Conservation (phyloP, 53 echinoderm and acorn worm genomes). For the Stichopus horrens region DNA sequence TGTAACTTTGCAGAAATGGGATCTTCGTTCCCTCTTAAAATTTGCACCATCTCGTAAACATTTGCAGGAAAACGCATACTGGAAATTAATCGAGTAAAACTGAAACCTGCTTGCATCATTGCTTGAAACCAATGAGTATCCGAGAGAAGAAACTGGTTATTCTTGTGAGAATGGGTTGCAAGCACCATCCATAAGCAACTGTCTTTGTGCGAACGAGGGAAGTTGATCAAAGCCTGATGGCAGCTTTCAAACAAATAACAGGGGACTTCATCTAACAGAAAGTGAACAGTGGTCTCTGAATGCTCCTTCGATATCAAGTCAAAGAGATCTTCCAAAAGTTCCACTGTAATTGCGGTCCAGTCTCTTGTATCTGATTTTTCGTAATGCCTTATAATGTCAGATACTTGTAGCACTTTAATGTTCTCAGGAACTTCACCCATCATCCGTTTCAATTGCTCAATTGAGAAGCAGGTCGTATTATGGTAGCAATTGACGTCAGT, state of each 20-base stretch:
- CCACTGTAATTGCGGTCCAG: slow-evolving; percentile 8
- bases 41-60: slow-evolving; percentile 25
- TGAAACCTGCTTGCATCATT: background rate
- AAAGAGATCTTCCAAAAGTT: background rate
- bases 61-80: slow-evolving; percentile 11
- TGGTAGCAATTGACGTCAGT: slow-evolving; percentile 29
- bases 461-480: slow-evolving; percentile 20
- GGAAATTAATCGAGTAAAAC: background rate
- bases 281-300: background rate
- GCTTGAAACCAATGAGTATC: slow-evolving; percentile 16
- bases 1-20: background rate
- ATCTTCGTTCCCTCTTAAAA: slow-evolving; percentile 22
- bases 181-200: slow-evolving; percentile 25
- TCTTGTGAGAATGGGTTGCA: slow-evolving; percentile 26
- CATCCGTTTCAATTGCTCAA: background rate
- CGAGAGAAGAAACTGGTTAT: background rate
- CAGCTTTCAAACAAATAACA: slow-evolving; percentile 29
- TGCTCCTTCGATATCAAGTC: background rate
- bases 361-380: too few relatives aligned
- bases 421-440: background rate
- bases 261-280: slow-evolving; percentile 21
- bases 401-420: background rate
- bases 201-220: background rate
- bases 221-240: background rate
- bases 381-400: slow-evolving; percentile 18